phyloP scores from a whole-genome alignment of 2,113 vertebrate species.

The Chrysemys picta region DNA sequence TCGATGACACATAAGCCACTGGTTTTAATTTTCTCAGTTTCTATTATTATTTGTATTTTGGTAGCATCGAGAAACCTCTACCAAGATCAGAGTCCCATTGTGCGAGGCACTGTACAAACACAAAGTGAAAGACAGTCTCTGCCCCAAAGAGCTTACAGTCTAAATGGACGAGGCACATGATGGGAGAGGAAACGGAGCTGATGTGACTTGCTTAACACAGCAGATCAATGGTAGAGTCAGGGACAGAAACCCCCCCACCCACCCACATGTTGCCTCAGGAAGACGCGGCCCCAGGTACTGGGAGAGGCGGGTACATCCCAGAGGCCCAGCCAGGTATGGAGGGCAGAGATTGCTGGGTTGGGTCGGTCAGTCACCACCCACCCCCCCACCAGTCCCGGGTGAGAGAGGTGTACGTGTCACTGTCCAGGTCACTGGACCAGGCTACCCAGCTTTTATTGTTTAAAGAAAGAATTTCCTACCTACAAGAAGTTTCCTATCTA shows the following conservation, averaged over 20 bases:
- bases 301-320: too few species aligned
- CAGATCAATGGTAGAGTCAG: background rate
- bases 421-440: background rate
- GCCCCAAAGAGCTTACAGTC: background rate
- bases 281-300: too few species aligned
- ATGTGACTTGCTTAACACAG: background rate
- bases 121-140: background rate
- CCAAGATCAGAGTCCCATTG: background rate
- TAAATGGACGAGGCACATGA: background rate
- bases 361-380: too few species aligned
- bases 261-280: too few species aligned
- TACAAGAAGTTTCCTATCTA: background rate
- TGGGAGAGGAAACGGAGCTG: background rate
- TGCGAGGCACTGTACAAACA: background rate
- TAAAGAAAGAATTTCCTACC: background rate
- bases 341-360: too few species aligned
- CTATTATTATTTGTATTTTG: background rate
- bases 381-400: too few species aligned
- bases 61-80: conserved; percentile 11
- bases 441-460: background rate
- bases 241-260: background rate
- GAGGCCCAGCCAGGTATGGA: too few species aligned
- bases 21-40: conserved; percentile 29
- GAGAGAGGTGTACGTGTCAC: too few species aligned
- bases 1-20: background rate